A percentile compares a stretch with the other conserved stretches of the same genome.
These are phyloP conservation scores for Drosophila punjabiensis DNA, from an alignment of 1,140 invertebrate species.

Conservation along the genomic window DNA sequence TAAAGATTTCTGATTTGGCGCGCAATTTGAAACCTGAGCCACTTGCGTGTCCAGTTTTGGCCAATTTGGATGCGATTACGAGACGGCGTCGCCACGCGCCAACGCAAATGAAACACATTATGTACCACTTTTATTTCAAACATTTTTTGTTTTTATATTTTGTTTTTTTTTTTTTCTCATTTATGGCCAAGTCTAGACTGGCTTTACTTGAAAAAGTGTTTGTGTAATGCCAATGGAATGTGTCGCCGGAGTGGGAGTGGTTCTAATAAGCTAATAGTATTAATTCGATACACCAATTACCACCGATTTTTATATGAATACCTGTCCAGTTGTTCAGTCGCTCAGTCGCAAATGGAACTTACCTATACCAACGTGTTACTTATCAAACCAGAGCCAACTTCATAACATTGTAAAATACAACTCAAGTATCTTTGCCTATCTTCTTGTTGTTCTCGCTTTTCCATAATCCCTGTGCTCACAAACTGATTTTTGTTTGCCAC, in stretches of 20 bases:
- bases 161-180: conserved; percentile 1
- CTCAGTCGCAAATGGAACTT: conserved; percentile 25
- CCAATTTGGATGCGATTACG: conserved; percentile 57
- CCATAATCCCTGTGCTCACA: conserved; percentile 6
- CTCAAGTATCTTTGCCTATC: conserved; percentile 8
- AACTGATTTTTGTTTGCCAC: conserved; percentile 9
- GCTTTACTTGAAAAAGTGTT: conserved; percentile 16
- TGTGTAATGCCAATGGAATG: conserved; percentile 37
- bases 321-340: background rate
- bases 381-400: conserved; percentile 26
- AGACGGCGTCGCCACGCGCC: conserved; percentile 54
- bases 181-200: conserved; percentile 32
- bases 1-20: conserved; percentile 32
- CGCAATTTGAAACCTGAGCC: conserved; percentile 60
- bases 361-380: conserved; percentile 42
- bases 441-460: conserved; percentile 24
- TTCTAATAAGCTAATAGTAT: conserved; percentile 18
- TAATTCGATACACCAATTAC: conserved; percentile 7
- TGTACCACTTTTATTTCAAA: conserved; percentile 1
- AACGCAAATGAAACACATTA: conserved; percentile 36
- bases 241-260: conserved; percentile 15
- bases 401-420: conserved; percentile 24
- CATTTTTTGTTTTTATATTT: conserved; percentile 5
- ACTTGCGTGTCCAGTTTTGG: conserved; percentile 53
- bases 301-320: background rate